phyloP scores from a whole-genome alignment of 1,140 invertebrate genomes.

The Polypedilum vanderplanki region DNA sequence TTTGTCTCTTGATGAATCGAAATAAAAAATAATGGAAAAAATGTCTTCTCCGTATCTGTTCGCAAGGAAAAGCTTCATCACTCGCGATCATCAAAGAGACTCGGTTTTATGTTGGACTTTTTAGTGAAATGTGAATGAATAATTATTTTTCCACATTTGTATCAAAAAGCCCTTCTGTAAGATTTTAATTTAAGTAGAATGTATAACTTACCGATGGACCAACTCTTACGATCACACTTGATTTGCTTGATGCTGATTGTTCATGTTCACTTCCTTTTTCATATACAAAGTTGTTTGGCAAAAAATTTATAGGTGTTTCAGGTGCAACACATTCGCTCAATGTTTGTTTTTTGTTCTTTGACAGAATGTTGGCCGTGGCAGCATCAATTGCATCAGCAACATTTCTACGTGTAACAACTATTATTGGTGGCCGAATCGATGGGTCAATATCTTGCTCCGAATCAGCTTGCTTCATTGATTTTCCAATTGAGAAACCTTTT shows the following conservation, averaged over 20 bases:
- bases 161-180: slow-evolving; percentile 6
- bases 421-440: slow-evolving; percentile 49
- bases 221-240: slow-evolving; percentile 81
- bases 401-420: slow-evolving; percentile 58
- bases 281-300: slow-evolving; percentile 24
- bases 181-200: slow-evolving; percentile 29
- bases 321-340: slow-evolving; percentile 30
- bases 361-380: slow-evolving; percentile 31
- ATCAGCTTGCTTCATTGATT: neutral
- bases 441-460: slow-evolving; percentile 33
- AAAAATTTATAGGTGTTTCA: slow-evolving; percentile 29
- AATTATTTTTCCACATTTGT: slow-evolving; percentile 38
- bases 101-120: slow-evolving; percentile 37
- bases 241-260: neutral
- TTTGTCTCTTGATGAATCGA: too few relatives aligned
- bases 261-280: neutral
- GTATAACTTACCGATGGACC: slow-evolving; percentile 47
- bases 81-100: slow-evolving; percentile 42
- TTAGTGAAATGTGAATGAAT: slow-evolving; percentile 35
- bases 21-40: neutral
- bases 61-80: slow-evolving; percentile 39
- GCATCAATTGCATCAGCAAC: slow-evolving; percentile 40
- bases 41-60: slow-evolving; percentile 45
- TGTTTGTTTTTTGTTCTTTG: slow-evolving; percentile 30
- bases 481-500: neutral